Evolutionary conservation across 2,888 invertebrate species (phyloP), one percentile per base, ranked within the genome.

Genomic region (Crossocerus cetratus): DNA sequence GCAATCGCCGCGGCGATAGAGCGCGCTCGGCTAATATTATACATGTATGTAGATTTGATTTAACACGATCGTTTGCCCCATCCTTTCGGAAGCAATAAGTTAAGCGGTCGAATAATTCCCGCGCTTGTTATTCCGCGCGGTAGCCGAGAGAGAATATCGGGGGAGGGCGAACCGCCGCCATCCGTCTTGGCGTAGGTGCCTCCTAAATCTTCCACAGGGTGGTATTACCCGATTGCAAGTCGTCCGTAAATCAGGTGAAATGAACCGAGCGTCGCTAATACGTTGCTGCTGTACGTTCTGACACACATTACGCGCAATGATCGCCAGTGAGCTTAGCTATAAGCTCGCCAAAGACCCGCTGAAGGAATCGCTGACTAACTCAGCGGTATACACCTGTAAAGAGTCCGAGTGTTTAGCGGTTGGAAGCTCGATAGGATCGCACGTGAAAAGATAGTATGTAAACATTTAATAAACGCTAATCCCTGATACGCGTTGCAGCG

Each of bases 211-310:
- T 22, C 45, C 14, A 13, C 53, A 32, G 18, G 42, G 42, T n/a
- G n/a, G 16, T 53, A 61, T 61, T 56, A 64, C 56, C 22, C 57
- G 64, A 57, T 65, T 57, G 57, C 57, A n/a, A 65, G 57, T 53
- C 14, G 49, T 23, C 49, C 65, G 58, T 65, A 64, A 64, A 64
- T 64, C 64, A 57, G 55, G 16, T n/a, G 57, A 65, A 65, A 49
- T 32, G 49, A 49, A 58, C 20, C 45, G 0, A 20, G 5, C 53
- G 23, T 11, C 32, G 57, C n/a, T 45, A n/a, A 54, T 42, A 22
- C 55, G 49, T 45, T 58, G 49, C 45, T 32, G 53, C 54, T 58
- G 54, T 42, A 49, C 53, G 23, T 56, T 53, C 58, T 20, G 56
- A 42, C 56, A 49, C 58, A 42, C 65, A 20, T 43, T 57, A 57